Percentiles rank a stretch among this genome's conserved stretches.
phyloP scores from a whole-genome alignment of 23 tunicate genomes.

The Trididemnum miniatum region DNA sequence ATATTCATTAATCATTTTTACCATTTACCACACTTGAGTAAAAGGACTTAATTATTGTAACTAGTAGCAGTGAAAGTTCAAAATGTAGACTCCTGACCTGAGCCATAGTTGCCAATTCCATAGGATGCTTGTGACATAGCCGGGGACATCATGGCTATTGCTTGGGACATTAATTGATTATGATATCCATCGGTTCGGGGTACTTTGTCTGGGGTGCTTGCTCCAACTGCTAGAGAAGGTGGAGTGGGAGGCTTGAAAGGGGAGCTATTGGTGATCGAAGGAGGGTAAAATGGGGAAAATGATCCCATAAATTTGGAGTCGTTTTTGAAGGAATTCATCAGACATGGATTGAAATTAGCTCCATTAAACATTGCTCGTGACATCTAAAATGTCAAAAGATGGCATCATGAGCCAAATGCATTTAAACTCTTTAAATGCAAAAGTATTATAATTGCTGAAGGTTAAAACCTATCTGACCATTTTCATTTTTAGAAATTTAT shows the following conservation, averaged over 20 bases:
- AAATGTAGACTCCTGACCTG: slow-evolving; percentile 19
- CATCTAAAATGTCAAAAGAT: slow-evolving; percentile 15
- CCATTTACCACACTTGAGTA: too few relatives aligned
- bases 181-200: slow-evolving; percentile 30
- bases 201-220: not conserved
- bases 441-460: too few relatives aligned
- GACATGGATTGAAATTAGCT: not conserved
- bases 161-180: slow-evolving; percentile 41
- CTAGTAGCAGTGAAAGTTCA: too few relatives aligned
- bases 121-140: slow-evolving; percentile 15
- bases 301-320: slow-evolving; percentile 17
- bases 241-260: slow-evolving; percentile 36
- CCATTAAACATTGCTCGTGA: slow-evolving; percentile 13
- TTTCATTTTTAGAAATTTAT: too few relatives aligned
- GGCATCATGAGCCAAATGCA: too few relatives aligned
- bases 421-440: too few relatives aligned
- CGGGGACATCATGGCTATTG: slow-evolving; percentile 43
- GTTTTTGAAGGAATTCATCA: slow-evolving; percentile 18
- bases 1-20: too few relatives aligned
- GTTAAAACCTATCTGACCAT: too few relatives aligned
- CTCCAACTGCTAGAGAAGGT: not conserved
- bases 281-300: slow-evolving; percentile 30
- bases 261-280: not conserved
- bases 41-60: too few relatives aligned
- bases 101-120: not conserved